Conservation (phyloP, 2,113 vertebrate species). For the Pteropus alecto region DNA sequence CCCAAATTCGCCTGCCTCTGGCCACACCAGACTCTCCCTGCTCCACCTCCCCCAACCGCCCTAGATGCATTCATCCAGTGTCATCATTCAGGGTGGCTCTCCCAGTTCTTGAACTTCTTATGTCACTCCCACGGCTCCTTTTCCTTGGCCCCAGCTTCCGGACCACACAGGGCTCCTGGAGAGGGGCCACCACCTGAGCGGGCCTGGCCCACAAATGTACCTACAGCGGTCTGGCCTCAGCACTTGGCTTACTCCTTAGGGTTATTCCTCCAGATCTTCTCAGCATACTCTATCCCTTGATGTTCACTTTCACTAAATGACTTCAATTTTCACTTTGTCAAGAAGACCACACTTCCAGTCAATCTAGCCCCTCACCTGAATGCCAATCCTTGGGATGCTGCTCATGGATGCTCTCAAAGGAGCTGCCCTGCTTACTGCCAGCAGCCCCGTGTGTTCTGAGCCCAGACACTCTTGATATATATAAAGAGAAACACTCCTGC, state of each 20-base stretch:
- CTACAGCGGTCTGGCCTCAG: not conserved
- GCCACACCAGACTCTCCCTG: not conserved
- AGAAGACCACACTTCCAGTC: not conserved
- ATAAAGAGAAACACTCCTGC: not conserved
- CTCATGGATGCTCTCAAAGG: not conserved
- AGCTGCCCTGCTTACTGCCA: not conserved
- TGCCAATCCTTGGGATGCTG: too few species aligned
- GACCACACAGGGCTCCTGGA: not conserved
- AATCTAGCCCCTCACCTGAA: not conserved
- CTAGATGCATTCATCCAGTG: too few species aligned
- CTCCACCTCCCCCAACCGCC: not conserved
- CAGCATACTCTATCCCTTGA: not conserved
- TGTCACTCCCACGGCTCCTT: not conserved
- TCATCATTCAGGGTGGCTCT: not conserved
- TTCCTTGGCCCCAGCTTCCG: not conserved
- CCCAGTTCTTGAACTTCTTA: not conserved
- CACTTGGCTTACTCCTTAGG: not conserved
- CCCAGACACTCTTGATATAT: accelerated
- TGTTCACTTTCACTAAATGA: not conserved
- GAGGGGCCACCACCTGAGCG: not conserved
- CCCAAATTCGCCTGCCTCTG: not conserved
- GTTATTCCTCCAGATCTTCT: not conserved
- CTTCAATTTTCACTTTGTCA: not conserved
- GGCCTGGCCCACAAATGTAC: not conserved
- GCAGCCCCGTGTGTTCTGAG: not conserved